These are phyloP conservation scores for Phengaris alcon DNA, from an alignment of 2,888 invertebrate species.

Conservation along the genomic window DNA sequence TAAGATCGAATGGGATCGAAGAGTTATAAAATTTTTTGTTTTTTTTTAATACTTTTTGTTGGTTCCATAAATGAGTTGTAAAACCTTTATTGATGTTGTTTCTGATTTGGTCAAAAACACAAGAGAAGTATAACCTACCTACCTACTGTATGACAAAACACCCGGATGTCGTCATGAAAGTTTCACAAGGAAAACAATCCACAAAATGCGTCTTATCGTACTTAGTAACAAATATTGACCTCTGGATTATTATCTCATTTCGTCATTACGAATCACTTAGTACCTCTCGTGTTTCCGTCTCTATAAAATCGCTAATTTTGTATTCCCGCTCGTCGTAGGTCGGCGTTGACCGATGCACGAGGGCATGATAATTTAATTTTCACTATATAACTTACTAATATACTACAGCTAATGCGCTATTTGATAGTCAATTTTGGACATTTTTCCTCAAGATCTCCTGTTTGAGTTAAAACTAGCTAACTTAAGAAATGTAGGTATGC, in stretches of 20 bases:
- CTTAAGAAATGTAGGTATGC: too few species aligned
- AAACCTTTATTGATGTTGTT: constrained; percentile 13
- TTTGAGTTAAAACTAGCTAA: too few species aligned
- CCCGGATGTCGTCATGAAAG: constrained; percentile 1
- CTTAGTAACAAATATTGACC: constrained; percentile 20
- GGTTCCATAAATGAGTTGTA: not conserved
- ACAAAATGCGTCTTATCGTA: not conserved
- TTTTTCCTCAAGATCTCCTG: too few species aligned
- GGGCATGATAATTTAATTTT: too few species aligned
- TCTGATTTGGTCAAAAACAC: not conserved
- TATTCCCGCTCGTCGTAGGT: too few species aligned
- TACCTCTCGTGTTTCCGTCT: too few species aligned
- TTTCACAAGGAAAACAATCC: not conserved
- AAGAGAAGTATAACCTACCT: not conserved
- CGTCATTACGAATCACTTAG: not conserved
- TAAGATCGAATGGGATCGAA: not conserved
- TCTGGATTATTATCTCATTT: not conserved
- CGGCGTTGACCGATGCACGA: too few species aligned
- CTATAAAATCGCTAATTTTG: too few species aligned
- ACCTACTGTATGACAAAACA: not conserved
- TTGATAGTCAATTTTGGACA: too few species aligned
- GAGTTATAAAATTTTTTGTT: not conserved
- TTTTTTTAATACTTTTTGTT: not conserved
- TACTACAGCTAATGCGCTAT: too few species aligned
- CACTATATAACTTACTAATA: too few species aligned